Evolutionary conservation across 2,113 vertebrate genomes (phyloP), one percentile per base, ranked within the genome.

Genomic region (Potamarius usumacintae): DNA sequence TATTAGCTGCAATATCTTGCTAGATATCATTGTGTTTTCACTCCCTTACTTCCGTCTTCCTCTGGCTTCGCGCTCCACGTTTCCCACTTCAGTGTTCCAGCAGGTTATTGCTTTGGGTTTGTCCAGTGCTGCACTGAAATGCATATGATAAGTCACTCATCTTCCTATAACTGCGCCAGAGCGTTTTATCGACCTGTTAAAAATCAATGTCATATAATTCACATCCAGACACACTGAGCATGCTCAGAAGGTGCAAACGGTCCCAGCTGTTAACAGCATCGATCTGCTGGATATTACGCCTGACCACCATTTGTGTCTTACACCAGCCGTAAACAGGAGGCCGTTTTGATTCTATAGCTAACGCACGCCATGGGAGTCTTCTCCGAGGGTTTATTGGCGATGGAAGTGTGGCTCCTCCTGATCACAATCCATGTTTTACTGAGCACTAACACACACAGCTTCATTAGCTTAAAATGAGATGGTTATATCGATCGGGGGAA

Each of bases 351-450:
- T 86, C 88, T 91, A 92, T 91, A 91, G 89, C 91, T 91, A 94
- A 91, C 86, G 89, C 87, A 55, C 87, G 76, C 0, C 78, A 71
- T 87, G 69, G 69, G 86, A 90, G 88, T 55, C 87, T 90, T 94
- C 94, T 93, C 92, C 93, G 93, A 88, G 6, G 27, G 50, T 92
- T 94, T 94, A 95, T 92, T 92, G 91, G 81, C 81, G 89, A 86
- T 30, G 62, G 42, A 63, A 52, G 25, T 1, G 12, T 53, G 72
- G 7, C 12, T 85, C 86, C 90, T 77, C 89, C 85, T 25, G 58
- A 62, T 77, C 71, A 88, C 88, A 91, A 92, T 93, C 92, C 74
- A 88, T 90, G 89, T 57, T 80, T 80, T 30, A 80, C 77, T 80
- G 77, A 34, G 53, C 78, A 20, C 78, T 58, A 80, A 58, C 27